Base-by-base conservation (phyloP, 2,797 vertebrate genomes). In the Triplophysa bombifrons region DNA sequence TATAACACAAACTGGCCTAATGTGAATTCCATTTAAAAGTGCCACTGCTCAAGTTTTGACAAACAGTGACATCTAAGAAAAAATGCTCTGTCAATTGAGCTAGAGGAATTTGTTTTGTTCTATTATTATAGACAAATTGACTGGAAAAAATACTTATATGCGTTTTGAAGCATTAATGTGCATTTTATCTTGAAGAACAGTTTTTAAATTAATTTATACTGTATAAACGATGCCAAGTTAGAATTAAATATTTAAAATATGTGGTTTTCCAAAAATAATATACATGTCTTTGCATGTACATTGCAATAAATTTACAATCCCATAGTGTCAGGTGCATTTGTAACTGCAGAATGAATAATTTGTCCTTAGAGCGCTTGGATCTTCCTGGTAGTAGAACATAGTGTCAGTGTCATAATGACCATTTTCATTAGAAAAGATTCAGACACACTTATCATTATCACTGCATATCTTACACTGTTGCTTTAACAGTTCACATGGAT, bases 11-110 rank as follows among this genome's bases (percentile, higher is more conserved):
- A 74, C 66, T 65, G 5, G 7, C 7, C 5, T 8, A 20, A 78
- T 20, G 30, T 61, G 71, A 63, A 78, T 71, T 74, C 58, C 46
- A 16, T 70, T 74, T 66, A 63, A 34, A 74, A 70, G 53, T 25
- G 71, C 27, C 19, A 25, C 25, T 34, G 22, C 50, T 82, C 16
- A 70, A 64, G 44, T 58, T 70, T n/a, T 74, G 25, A 70, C 56
- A 68, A 50, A 69, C n/a, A n/a, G 19, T 41, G 44, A 70, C 44
- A 27, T 50, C 41, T 13, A 64, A 64, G 44, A 70, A 64, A 74
- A 41, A 48, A 48, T 48, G 46, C 46, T 14, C 46, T 48, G 11
- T 48, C 13, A 48, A 3, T 16, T 48, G 1, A 48, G 46, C 13
- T 14, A 11, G 3, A 48, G 41, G 34, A 46, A 46, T 0, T 0